These are phyloP conservation scores for Probaryconus sp. DNA, from an alignment of 1,140 invertebrate genomes.

Conservation along the genomic window DNA sequence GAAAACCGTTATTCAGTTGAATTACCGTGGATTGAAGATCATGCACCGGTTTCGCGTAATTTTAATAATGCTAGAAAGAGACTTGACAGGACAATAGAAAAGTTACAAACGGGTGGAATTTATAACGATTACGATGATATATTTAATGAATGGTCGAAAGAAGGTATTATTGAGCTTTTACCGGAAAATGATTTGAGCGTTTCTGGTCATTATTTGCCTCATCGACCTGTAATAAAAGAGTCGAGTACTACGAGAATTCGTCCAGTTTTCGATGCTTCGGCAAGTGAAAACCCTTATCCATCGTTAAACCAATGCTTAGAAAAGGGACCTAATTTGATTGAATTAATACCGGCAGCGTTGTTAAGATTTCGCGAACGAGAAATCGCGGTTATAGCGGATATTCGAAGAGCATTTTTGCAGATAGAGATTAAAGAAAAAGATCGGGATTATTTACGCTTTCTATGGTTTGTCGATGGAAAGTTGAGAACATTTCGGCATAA, in stretches of 20 bases:
- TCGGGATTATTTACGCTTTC: conserved; percentile 32
- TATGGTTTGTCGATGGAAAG: conserved; percentile 51
- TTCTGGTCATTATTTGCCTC: conserved; percentile 62
- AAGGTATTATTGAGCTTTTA: conserved; percentile 48
- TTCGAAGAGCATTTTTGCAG: conserved; percentile 58
- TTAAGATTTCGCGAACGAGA: conserved; percentile 48
- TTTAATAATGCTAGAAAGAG: conserved; percentile 43
- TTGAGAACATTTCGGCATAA: conserved; percentile 22
- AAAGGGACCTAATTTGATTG: conserved; percentile 52
- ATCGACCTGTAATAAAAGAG: conserved; percentile 65
- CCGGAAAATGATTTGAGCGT: not conserved
- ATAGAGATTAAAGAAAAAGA: conserved; percentile 24
- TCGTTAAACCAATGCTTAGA: conserved; percentile 74
- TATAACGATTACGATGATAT: not conserved
- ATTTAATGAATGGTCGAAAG: no score
- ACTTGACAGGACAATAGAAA: conserved; percentile 45
- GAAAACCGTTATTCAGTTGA: conserved; percentile 63
- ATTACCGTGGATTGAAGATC: conserved; percentile 66
- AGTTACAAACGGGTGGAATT: conserved; percentile 8
- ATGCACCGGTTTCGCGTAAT: conserved; percentile 52
- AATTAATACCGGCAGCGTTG: conserved; percentile 20
- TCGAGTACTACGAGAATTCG: conserved; percentile 57
- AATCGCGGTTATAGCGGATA: conserved; percentile 57
- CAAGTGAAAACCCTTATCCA: conserved; percentile 37
- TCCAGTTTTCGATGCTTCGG: conserved; percentile 67